Conservation (phyloP, 1,140 invertebrate genomes). For the Drosophila murphyi region DNA sequence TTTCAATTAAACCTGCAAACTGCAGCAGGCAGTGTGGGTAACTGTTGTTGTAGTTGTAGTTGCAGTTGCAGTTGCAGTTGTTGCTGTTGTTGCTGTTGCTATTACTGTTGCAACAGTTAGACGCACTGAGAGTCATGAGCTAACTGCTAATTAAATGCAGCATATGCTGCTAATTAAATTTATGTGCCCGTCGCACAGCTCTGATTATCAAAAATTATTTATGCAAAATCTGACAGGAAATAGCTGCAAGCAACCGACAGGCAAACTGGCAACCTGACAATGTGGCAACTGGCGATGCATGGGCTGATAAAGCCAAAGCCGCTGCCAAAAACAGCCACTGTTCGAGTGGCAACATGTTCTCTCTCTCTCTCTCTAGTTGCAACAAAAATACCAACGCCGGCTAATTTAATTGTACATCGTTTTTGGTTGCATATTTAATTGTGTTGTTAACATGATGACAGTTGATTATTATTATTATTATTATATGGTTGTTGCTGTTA, state of each 20-base stretch:
- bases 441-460: slow-evolving; percentile 51
- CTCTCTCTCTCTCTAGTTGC: slow-evolving; percentile 12
- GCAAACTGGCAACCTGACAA: slow-evolving; percentile 18
- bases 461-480: slow-evolving; percentile 26
- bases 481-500: not conserved
- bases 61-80: slow-evolving; percentile 12
- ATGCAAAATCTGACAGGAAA: slow-evolving; percentile 83
- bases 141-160: slow-evolving; percentile 82
- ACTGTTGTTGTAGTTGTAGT: slow-evolving; percentile 8
- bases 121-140: slow-evolving; percentile 58
- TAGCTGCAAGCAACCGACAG: slow-evolving; percentile 63
- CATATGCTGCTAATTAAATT: slow-evolving; percentile 82
- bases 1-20: slow-evolving; percentile 70
- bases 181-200: slow-evolving; percentile 77
- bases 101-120: slow-evolving; percentile 45
- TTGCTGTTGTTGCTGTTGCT: not conserved
- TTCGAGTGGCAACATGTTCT: slow-evolving; percentile 3
- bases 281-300: slow-evolving; percentile 43
- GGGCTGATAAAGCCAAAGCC: slow-evolving; percentile 49
- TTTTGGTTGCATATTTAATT: slow-evolving; percentile 78
- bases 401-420: slow-evolving; percentile 81
- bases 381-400: slow-evolving; percentile 29
- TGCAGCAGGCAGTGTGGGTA: slow-evolving; percentile 17
- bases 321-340: slow-evolving; percentile 23
- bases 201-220: slow-evolving; percentile 83